These are phyloP conservation scores for Candoia aspera DNA, from an alignment of 2,113 vertebrate genomes.

Conservation along the genomic window DNA sequence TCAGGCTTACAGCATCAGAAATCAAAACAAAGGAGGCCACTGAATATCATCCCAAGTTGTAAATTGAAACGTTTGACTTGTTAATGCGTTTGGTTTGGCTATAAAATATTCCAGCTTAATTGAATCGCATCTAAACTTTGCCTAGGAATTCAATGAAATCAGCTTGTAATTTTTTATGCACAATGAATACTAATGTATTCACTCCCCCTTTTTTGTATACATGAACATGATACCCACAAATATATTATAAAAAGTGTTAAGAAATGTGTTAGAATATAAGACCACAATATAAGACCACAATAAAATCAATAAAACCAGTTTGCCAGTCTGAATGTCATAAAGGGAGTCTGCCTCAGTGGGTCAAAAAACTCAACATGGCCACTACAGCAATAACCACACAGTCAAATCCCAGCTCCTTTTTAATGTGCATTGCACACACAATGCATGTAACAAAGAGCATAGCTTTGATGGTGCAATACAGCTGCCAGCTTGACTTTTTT, in stretches of 20 bases:
- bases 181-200: not conserved
- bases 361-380: not conserved
- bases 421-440: not conserved
- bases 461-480: not conserved
- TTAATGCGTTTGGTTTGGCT: not conserved
- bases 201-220: not conserved
- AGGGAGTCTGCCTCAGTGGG: not conserved
- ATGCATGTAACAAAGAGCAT: not conserved
- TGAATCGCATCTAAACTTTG: not conserved
- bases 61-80: slow-evolving; percentile 4
- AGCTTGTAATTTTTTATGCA: not conserved
- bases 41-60: not conserved
- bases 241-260: not conserved
- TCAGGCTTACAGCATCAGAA: not conserved
- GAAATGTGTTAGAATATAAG: not conserved
- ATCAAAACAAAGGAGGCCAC: not conserved
- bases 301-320: not conserved
- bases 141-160: not conserved
- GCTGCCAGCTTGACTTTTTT: too few relatives aligned
- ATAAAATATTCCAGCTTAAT: not conserved
- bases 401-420: not conserved
- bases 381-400: not conserved
- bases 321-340: not conserved
- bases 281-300: not conserved
- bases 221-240: not conserved